Conservation (phyloP, 2,888 invertebrate species). For the Amphipoea oculea region DNA sequence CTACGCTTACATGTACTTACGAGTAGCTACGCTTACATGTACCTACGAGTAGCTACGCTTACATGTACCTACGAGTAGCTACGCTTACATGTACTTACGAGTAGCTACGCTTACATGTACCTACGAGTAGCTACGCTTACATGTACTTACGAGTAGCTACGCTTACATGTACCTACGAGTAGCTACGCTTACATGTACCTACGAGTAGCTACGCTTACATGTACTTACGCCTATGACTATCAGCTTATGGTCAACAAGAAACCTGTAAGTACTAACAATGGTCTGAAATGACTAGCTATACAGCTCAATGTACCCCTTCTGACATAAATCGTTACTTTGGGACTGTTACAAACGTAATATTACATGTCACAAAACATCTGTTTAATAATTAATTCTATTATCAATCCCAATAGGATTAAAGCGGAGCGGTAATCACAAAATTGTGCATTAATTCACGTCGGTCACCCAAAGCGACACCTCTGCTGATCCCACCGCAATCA, state of each 20-base stretch:
- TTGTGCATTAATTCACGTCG: slow-evolving; percentile 22
- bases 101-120: neutral
- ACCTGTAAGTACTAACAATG: neutral
- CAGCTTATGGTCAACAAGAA: no score
- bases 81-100: neutral
- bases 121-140: neutral
- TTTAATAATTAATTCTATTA: slow-evolving; percentile 16
- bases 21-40: neutral
- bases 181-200: neutral
- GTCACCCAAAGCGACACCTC: slow-evolving; percentile 14
- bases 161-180: neutral
- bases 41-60: neutral
- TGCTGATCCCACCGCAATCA: slow-evolving; percentile 33
- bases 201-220: neutral
- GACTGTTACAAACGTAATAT: no score
- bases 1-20: neutral
- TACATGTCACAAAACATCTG: neutral
- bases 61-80: neutral
- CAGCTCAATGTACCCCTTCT: neutral
- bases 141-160: neutral
- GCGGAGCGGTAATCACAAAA: slow-evolving; percentile 21
- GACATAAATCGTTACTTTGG: neutral
- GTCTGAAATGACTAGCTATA: neutral
- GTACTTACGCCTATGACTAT: neutral
- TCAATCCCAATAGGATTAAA: slow-evolving; percentile 22